A percentile compares a stretch with the other conserved stretches of the same genome.
These are phyloP conservation scores for Paraplagusia blochii DNA, from an alignment of 2,113 vertebrate species.

Conservation along the genomic window DNA sequence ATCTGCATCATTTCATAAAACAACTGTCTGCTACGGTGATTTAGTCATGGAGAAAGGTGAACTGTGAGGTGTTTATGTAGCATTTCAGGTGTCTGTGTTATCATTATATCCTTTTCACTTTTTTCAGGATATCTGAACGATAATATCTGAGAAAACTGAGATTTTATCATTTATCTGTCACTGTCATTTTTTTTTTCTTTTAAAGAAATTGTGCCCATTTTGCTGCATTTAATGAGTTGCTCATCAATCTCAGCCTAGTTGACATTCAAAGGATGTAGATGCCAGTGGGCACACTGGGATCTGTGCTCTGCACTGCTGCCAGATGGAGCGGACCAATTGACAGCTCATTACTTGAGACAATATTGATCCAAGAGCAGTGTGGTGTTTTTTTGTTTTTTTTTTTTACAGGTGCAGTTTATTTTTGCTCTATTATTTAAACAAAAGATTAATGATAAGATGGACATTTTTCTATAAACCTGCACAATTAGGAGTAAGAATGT, in stretches of 20 bases:
- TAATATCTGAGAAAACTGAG: too few species aligned
- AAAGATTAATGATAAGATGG: slow-evolving; percentile 24
- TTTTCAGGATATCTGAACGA: too few species aligned
- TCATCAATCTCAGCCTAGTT: slow-evolving; percentile 39
- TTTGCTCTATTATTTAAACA: not conserved
- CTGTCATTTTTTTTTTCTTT: not conserved
- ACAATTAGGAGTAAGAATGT: slow-evolving; percentile 36
- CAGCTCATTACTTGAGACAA: slow-evolving; percentile 62
- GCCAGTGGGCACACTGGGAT: slow-evolving; percentile 26
- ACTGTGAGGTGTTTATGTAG: too few species aligned
- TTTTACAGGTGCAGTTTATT: not conserved
- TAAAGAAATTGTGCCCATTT: slow-evolving; percentile 34
- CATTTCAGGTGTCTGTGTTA: too few species aligned
- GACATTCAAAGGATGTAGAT: slow-evolving; percentile 47
- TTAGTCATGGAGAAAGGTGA: too few species aligned
- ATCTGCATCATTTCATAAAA: too few species aligned
- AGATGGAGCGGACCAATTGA: slow-evolving; percentile 55
- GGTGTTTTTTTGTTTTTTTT: slow-evolving; percentile 10
- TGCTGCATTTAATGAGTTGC: slow-evolving; percentile 49
- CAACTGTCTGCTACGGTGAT: too few species aligned
- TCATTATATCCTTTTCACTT: too few species aligned
- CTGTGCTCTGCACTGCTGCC: slow-evolving; percentile 23
- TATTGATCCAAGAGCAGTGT: slow-evolving; percentile 41
- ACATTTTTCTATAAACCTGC: slow-evolving; percentile 16
- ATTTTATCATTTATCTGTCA: slow-evolving; percentile 9